Evolutionary conservation across 2,888 invertebrate species (phyloP).

Genomic region (Sericinus montela): DNA sequence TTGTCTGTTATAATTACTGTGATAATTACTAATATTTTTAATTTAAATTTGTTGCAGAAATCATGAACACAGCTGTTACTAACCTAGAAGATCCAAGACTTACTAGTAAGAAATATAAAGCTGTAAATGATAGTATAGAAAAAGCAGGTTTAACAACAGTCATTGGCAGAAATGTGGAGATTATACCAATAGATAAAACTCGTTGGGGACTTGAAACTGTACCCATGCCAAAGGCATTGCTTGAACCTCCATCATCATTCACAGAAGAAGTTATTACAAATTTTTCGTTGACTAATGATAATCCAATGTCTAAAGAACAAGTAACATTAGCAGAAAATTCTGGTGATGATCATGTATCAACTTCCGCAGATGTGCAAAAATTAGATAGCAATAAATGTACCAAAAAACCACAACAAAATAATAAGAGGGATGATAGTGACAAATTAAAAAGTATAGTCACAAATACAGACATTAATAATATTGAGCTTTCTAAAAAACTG

Average conservation of each 20-base stretch:
- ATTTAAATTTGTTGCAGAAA: constrained; percentile 47
- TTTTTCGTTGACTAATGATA: constrained; percentile 40
- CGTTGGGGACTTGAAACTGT: constrained; percentile 37
- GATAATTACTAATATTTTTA: no score
- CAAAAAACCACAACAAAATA: no score
- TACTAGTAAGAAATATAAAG: constrained; percentile 45
- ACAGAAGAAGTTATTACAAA: constrained; percentile 23
- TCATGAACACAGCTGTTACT: constrained; percentile 38
- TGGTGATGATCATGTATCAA: constrained; percentile 34
- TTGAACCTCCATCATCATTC: constrained; percentile 22
- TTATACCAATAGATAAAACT: constrained; percentile 39
- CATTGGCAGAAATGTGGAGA: constrained; percentile 38
- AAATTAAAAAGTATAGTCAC: no score
- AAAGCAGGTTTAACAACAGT: constrained; percentile 36
- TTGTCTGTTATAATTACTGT: no score
- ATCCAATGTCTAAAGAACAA: constrained; percentile 23
- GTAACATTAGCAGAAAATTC: constrained; percentile 25
- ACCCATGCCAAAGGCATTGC: constrained; percentile 41
- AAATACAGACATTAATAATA: no score
- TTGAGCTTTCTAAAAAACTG: no score
- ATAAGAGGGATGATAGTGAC: no score
- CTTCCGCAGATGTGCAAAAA: constrained; percentile 47
- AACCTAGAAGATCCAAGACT: constrained; percentile 56
- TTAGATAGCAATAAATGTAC: no score
- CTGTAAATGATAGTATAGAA: constrained; percentile 36